Percentiles rank a stretch among this genome's conserved stretches.
phyloP scores from a whole-genome alignment of 2,888 invertebrate genomes.

The Acanthococcus lagerstroemiae region DNA sequence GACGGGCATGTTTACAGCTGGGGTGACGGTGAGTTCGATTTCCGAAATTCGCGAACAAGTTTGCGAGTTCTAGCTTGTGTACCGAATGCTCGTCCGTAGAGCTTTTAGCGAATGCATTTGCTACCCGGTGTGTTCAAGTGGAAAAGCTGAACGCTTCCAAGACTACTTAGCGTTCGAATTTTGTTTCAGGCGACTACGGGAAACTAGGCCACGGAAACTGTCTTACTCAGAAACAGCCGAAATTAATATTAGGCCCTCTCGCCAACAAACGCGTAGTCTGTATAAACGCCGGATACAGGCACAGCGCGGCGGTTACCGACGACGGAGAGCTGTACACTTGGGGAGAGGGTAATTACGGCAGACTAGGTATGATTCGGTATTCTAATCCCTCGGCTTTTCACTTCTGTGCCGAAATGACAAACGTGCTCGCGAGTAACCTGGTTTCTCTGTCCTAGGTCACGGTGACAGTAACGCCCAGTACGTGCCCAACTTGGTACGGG shows the following conservation, averaged over 20 bases:
- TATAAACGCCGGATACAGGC: slow-evolving; percentile 49
- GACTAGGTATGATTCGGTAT: slow-evolving; percentile 40
- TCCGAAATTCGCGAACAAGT: too few species aligned
- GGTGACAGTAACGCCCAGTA: slow-evolving; percentile 51
- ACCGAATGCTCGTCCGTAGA: too few species aligned
- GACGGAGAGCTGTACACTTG: slow-evolving; percentile 50
- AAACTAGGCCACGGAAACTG: slow-evolving; percentile 49
- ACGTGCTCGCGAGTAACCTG: slow-evolving; percentile 14
- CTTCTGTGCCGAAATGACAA: too few species aligned
- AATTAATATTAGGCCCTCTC: slow-evolving; percentile 45
- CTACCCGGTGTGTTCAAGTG: too few species aligned
- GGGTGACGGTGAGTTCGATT: slow-evolving; percentile 48
- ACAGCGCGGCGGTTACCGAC: slow-evolving; percentile 50
- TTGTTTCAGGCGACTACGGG: slow-evolving; percentile 46
- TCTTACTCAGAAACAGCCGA: slow-evolving; percentile 48
- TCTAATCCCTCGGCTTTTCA: not conserved
- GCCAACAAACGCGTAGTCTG: slow-evolving; percentile 45
- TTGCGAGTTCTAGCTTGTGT: not conserved
- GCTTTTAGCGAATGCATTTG: too few species aligned
- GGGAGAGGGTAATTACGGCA: slow-evolving; percentile 51
- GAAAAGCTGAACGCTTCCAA: too few species aligned
- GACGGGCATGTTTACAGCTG: slow-evolving; percentile 49
- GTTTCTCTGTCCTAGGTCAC: slow-evolving; percentile 44
- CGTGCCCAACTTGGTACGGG: slow-evolving; percentile 50
- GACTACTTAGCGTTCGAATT: too few species aligned